Base-by-base conservation (phyloP, 2,113 vertebrate species). In the Xiphias gladius region DNA sequence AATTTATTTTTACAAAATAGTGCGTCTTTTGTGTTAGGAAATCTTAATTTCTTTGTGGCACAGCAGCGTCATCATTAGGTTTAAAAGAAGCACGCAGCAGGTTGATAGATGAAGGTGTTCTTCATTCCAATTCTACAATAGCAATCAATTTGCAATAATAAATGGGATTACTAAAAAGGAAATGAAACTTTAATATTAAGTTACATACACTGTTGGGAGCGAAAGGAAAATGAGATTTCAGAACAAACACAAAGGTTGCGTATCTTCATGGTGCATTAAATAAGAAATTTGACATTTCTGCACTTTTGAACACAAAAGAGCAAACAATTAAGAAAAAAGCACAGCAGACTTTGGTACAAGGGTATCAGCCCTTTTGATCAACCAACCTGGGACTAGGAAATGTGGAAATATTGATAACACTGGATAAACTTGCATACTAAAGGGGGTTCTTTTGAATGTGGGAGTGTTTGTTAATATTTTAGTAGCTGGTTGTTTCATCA, bases 401-500 rank as follows among this genome's bases (percentile, higher is more conserved):
- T 80, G 83, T 81, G 73, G 83, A 88, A 89, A 90, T 92, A 92
- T 91, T 93, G 91, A 91, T 92, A 81, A 89, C 83, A 66, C 63
- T 4, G 81, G 83, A 86, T 89, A 76, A 85, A 81, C 83, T 83
- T 76, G 82, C 83, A 84, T 85, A 87, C 81, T 82, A 73, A 83
- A 52, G 80, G 76, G 75, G 63, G 24, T 88, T 87, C 88, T 73
- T 82, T 84, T 88, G 72, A 89, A 87, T 89, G 81, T 90, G 77
- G 73, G 81, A 88, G 82, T 86, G 79, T 88, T 79, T 79, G 76
- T 92, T 90, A 91, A 93, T 92, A 90, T 93, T 93, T 92, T 79
- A 93, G 85, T 78, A 88, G 83, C 86, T 82, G 64, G 91, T 88
- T 91, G 91, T 93, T 94, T 92, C 89, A 93, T 94, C 90, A 94